Conservation (phyloP, 2,888 invertebrate species). For the Agelastica alni region DNA sequence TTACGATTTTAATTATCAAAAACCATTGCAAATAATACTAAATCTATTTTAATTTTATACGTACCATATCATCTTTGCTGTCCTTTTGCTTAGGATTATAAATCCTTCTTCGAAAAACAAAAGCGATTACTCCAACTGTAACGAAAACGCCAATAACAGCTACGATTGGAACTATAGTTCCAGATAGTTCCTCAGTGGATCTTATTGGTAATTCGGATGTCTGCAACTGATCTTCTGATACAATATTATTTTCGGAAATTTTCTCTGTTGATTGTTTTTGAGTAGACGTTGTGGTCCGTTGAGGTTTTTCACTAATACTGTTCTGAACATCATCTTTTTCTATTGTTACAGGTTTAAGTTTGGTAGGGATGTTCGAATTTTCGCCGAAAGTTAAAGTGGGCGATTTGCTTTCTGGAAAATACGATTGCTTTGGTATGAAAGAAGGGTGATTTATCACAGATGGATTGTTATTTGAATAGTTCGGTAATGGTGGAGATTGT, state of each 20-base stretch:
- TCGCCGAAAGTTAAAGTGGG: not conserved
- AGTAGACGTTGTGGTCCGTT: slow-evolving; percentile 26
- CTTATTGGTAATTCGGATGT: slow-evolving; percentile 53
- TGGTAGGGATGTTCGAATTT: slow-evolving; percentile 26
- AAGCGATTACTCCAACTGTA: slow-evolving; percentile 68
- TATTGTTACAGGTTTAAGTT: slow-evolving; percentile 31
- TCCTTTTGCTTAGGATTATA: slow-evolving; percentile 67
- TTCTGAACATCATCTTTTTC: slow-evolving; percentile 18
- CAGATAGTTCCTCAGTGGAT: slow-evolving; percentile 61
- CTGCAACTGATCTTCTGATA: slow-evolving; percentile 33
- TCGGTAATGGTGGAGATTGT: slow-evolving; percentile 36
- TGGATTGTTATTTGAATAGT: slow-evolving; percentile 44
- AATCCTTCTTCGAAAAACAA: slow-evolving; percentile 74
- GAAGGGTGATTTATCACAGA: slow-evolving; percentile 37
- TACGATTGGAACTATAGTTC: slow-evolving; percentile 72
- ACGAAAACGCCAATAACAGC: slow-evolving; percentile 72
- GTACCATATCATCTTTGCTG: slow-evolving; percentile 77
- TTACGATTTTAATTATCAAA: too few relatives aligned
- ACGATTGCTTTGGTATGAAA: slow-evolving; percentile 21
- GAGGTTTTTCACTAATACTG: slow-evolving; percentile 21
- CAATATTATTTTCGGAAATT: slow-evolving; percentile 26
- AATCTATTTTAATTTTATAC: slow-evolving; percentile 42
- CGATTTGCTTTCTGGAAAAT: not conserved
- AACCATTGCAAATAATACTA: too few relatives aligned
- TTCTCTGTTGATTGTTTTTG: slow-evolving; percentile 13